Evolutionary conservation across 2,888 invertebrate species (phyloP).

Genomic region (Homarus gammarus): DNA sequence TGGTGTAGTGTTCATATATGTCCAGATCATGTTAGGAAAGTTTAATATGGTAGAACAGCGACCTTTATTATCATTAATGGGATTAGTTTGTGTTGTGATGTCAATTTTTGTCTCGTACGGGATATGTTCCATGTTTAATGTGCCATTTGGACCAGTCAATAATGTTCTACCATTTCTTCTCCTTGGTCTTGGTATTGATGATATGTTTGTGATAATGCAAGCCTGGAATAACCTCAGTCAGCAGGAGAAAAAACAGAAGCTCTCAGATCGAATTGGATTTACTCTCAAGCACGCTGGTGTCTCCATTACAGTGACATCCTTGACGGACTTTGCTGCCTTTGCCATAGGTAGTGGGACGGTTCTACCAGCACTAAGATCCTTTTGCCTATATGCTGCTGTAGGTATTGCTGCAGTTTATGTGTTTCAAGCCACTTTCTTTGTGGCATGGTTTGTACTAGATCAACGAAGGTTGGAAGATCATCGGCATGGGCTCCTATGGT

Average conservation of each 20-base stretch:
- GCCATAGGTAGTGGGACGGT: slow-evolving; percentile 89
- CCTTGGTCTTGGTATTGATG: slow-evolving; percentile 89
- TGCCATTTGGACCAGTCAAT: slow-evolving; percentile 90
- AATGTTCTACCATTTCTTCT: slow-evolving; percentile 89
- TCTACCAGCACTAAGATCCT: slow-evolving; percentile 89
- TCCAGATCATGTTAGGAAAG: slow-evolving; percentile 86
- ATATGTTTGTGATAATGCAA: slow-evolving; percentile 91
- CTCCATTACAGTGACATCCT: slow-evolving; percentile 90
- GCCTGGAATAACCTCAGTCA: slow-evolving; percentile 84
- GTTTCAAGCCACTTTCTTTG: slow-evolving; percentile 89
- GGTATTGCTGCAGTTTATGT: slow-evolving; percentile 88
- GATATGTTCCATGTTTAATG: slow-evolving; percentile 85
- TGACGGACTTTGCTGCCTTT: slow-evolving; percentile 90
- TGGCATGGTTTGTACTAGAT: slow-evolving; percentile 88
- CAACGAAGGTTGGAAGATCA: slow-evolving; percentile 80
- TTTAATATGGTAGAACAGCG: slow-evolving; percentile 87
- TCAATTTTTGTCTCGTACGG: slow-evolving; percentile 87
- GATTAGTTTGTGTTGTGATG: slow-evolving; percentile 86
- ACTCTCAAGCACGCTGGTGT: slow-evolving; percentile 90
- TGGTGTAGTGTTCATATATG: slow-evolving; percentile 86
- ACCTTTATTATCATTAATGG: slow-evolving; percentile 85
- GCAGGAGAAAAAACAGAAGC: slow-evolving; percentile 78
- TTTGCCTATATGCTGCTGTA: slow-evolving; percentile 89
- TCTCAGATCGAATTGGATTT: slow-evolving; percentile 85
- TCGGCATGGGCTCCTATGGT: slow-evolving; percentile 85